Percentiles rank a stretch among this genome's conserved stretches.
Evolutionary conservation across 92 coral and sea anemone species (phyloP).

Genomic region (Metridium senile): DNA sequence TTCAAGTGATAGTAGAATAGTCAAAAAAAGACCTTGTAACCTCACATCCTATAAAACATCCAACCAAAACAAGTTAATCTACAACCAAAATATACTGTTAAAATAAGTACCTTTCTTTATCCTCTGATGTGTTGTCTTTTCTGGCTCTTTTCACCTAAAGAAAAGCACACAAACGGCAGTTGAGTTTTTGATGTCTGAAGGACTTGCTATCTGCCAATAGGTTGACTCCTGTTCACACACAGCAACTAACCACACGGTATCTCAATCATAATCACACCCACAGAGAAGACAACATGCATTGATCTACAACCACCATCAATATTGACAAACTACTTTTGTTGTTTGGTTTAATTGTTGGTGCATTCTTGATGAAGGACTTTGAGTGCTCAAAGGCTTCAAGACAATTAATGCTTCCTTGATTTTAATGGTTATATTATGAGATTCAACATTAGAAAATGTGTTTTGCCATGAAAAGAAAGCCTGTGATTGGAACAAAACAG

Average conservation of each 20-base stretch:
- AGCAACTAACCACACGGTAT: slow-evolving; percentile 37
- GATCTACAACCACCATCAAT: slow-evolving; percentile 16
- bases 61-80: background rate
- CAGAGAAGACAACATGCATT: slow-evolving; percentile 14
- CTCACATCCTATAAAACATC: background rate
- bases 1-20: background rate
- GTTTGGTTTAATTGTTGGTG: slow-evolving; percentile 9
- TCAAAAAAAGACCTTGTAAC: background rate
- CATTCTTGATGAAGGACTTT: background rate
- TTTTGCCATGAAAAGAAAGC: slow-evolving; percentile 1
- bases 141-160: slow-evolving; percentile 86
- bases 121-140: slow-evolving; percentile 74
- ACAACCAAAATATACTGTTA: background rate
- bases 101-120: slow-evolving; percentile 72
- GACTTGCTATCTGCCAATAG: background rate
- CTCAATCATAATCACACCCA: slow-evolving; percentile 16
- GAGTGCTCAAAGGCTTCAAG: slow-evolving; percentile 16
- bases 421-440: slow-evolving; percentile 17
- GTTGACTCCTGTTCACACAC: slow-evolving; percentile 41
- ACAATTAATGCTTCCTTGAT: slow-evolving; percentile 17
- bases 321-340: slow-evolving; percentile 14
- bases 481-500: slow-evolving; percentile 27
- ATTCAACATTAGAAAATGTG: slow-evolving; percentile 32
- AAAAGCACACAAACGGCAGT: slow-evolving; percentile 11
- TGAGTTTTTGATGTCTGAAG: background rate